Base-by-base conservation (phyloP, 2,888 invertebrate species). In the Andrena flavipes region DNA sequence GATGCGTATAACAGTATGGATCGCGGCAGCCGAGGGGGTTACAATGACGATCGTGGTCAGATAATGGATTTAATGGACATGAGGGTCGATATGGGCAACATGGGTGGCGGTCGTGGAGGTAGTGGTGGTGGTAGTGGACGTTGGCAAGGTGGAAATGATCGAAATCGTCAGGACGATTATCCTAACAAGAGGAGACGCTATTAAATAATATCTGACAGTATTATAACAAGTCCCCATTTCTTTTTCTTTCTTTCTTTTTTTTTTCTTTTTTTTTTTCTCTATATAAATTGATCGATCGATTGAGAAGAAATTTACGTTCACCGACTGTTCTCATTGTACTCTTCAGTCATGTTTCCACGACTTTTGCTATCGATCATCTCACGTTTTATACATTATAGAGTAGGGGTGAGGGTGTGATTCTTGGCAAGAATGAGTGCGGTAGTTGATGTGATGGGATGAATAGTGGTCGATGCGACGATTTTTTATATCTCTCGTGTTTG, bases 131-230 rank as follows among this genome's bases (percentile, higher is more conserved):
- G 92, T 82, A 92, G 93, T 85, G 92, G 92, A 87, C 92, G 93
- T 87, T 93, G 94, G 92, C 93, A 93, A 86, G 92, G 93, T 76
- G 93, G 92, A 86, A 91, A 92, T 81, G 95, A 95, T 93, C 95
- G 96, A 94, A 95, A 95, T 82, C 95, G 95, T 92, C 95, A 95
- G 93, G 96, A 96, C 94, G 96, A 96, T 94, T 96, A 94, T 94
- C 96, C 96, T 91, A 95, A 95, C 94, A 96, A 96, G 94, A 95
- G 96, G 89, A 95, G 96, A 92, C 96, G 96, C 87, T 96, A 95
- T 93, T 96, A 95, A 88, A 85, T 30, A 49, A 56, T 26, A 20
- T 16, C 10, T 60, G 51, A 29, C 72, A 82, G 68, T 84, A 76
- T 76, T 87, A 69, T 67, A 23, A 60, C 48, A 51, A 51, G 71